These are phyloP conservation scores for Archivesica marissinica DNA, from an alignment of 1,140 invertebrate genomes.

Conservation along the genomic window DNA sequence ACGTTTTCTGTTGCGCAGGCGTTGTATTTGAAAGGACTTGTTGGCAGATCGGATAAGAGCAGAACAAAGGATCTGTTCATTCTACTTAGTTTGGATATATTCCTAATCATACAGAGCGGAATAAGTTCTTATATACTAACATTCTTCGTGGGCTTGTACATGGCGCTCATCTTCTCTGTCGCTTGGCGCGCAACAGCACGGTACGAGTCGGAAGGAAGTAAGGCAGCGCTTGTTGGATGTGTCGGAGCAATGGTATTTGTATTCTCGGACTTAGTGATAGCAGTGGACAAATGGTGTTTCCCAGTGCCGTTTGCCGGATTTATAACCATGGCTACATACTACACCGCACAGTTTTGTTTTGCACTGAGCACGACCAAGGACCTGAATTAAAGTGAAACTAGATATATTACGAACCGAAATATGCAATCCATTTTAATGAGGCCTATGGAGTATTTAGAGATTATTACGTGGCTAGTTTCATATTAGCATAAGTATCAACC, in stretches of 20 bases:
- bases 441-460: no score
- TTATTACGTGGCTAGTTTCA: no score
- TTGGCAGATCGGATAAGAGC: not conserved
- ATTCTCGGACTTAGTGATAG: constrained; percentile 67
- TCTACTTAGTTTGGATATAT: constrained; percentile 38
- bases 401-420: no score
- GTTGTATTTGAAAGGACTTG: constrained; percentile 62
- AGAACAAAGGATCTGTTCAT: constrained; percentile 56
- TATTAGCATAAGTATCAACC: no score
- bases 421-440: no score
- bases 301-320: constrained; percentile 34
- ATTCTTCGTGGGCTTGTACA: constrained; percentile 57
- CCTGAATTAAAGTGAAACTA: no score
- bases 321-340: constrained; percentile 65
- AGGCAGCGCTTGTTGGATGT: constrained; percentile 46
- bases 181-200: constrained; percentile 57
- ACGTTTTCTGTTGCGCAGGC: constrained; percentile 65
- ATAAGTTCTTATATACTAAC: constrained; percentile 59
- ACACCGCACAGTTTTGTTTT: constrained; percentile 61
- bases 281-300: constrained; percentile 63
- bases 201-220: constrained; percentile 46
- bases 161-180: constrained; percentile 54
- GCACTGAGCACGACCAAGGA: constrained; percentile 52
- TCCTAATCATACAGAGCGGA: constrained; percentile 55
- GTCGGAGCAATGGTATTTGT: constrained; percentile 58